Conservation (phyloP, 2,797 vertebrate species). For the Bovichtus variegatus region DNA sequence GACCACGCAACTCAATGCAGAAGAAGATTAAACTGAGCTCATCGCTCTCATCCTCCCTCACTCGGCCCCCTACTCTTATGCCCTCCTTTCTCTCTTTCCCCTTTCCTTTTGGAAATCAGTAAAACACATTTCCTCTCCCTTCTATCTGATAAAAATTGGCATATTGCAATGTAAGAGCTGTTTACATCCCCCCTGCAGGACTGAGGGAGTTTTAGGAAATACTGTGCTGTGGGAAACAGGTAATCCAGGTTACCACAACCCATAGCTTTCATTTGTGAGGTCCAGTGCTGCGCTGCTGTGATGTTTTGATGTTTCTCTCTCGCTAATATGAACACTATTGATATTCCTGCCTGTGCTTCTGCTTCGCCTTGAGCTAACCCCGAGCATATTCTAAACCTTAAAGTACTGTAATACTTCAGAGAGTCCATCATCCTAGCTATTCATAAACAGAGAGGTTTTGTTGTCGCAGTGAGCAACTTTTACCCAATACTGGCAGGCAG, state of each 20-base stretch:
- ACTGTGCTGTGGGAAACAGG: conserved; percentile 9
- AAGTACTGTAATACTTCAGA: background rate
- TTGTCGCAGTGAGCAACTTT: background rate
- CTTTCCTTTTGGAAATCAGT: conserved; percentile 22
- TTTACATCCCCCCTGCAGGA: conserved; percentile 46
- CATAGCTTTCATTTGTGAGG: conserved; percentile 43
- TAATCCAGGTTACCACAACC: conserved; percentile 30
- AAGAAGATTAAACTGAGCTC: conserved; percentile 68
- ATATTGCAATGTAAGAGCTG: conserved; percentile 55
- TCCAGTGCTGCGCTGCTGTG: conserved; percentile 39
- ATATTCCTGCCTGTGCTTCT: conserved; percentile 41
- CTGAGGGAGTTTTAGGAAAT: conserved; percentile 13
- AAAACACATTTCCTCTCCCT: conserved; percentile 35
- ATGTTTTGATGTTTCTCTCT: conserved; percentile 62
- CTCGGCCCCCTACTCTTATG: conserved; percentile 4
- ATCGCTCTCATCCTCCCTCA: conserved; percentile 41
- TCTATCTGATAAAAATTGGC: conserved; percentile 51
- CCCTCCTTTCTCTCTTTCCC: background rate
- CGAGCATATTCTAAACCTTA: conserved; percentile 7
- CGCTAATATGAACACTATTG: conserved; percentile 50
- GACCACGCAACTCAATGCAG: conserved; percentile 41
- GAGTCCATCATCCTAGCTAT: background rate
- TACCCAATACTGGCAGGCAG: background rate
- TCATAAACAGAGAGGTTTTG: background rate
- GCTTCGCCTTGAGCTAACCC: conserved; percentile 24